Percentiles rank a stretch among this genome's conserved stretches.
Conservation (phyloP, 2,113 vertebrate genomes). For the Phalacrocorax aristotelis region DNA sequence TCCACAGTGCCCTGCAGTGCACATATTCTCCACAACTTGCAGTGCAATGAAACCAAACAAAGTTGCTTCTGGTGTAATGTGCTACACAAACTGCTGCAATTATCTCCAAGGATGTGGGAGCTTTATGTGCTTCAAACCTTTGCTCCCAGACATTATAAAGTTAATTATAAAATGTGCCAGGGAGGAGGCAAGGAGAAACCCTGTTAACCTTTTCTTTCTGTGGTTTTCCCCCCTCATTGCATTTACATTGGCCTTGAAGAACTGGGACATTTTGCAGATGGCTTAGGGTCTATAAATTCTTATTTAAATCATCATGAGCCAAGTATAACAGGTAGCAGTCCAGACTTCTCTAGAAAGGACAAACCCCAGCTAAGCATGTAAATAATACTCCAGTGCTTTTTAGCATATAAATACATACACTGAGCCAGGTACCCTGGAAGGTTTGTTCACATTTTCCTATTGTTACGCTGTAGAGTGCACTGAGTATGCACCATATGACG, state of each 20-base stretch:
- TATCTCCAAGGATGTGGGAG: neutral
- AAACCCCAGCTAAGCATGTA: conserved; percentile 65
- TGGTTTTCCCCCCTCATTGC: neutral
- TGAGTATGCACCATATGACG: neutral
- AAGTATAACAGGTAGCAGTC: conserved; percentile 71
- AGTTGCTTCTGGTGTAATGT: neutral
- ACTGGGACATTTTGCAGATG: conserved; percentile 65
- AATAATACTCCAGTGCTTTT: conserved; percentile 59
- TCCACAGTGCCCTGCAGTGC: neutral
- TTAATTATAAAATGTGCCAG: neutral
- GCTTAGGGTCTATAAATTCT: conserved; percentile 67
- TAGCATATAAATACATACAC: conserved; percentile 19
- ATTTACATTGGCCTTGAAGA: conserved; percentile 65
- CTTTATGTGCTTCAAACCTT: neutral
- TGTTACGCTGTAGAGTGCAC: conserved; percentile 24
- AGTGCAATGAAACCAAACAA: neutral
- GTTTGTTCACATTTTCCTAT: conserved; percentile 14
- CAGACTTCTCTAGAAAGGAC: conserved; percentile 71
- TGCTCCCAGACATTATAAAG: neutral
- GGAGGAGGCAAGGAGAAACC: neutral
- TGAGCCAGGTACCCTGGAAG: neutral
- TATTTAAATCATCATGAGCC: conserved; percentile 66
- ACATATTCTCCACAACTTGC: neutral
- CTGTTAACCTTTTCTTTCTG: conserved; percentile 53
- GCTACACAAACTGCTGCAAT: neutral